Conservation (phyloP, 2,113 vertebrate genomes). For the Manacus vitellinus region DNA sequence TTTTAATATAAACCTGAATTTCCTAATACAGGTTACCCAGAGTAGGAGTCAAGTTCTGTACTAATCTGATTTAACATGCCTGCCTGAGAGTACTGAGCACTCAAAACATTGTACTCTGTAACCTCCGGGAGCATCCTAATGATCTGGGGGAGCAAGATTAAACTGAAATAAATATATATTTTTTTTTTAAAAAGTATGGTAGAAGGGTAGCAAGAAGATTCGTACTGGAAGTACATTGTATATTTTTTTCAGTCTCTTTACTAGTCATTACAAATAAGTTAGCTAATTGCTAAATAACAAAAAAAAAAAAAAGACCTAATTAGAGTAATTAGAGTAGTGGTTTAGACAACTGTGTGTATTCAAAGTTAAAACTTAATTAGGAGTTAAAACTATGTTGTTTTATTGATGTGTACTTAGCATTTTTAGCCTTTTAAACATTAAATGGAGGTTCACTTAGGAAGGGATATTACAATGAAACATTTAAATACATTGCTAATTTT, state of each 20-base stretch:
- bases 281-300: conserved; percentile 57
- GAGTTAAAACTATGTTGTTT: conserved; percentile 59
- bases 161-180: neutral
- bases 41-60: neutral
- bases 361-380: conserved; percentile 66
- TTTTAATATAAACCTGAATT: neutral
- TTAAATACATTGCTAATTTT: conserved; percentile 50
- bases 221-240: neutral
- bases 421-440: conserved; percentile 69
- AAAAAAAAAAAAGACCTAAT: neutral
- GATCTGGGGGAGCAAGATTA: neutral
- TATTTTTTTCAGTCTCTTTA: neutral
- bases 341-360: conserved; percentile 49
- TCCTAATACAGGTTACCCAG: neutral
- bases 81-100: neutral
- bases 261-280: conserved; percentile 44
- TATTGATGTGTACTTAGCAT: conserved; percentile 59
- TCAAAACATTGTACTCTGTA: neutral
- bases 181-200: neutral
- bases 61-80: neutral
- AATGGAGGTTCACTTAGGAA: conserved; percentile 47
- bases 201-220: neutral
- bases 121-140: neutral
- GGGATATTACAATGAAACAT: conserved; percentile 56
- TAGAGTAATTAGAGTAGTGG: conserved; percentile 36